phyloP scores from a whole-genome alignment of 2,888 invertebrate species.

The Cabera pusaria region DNA sequence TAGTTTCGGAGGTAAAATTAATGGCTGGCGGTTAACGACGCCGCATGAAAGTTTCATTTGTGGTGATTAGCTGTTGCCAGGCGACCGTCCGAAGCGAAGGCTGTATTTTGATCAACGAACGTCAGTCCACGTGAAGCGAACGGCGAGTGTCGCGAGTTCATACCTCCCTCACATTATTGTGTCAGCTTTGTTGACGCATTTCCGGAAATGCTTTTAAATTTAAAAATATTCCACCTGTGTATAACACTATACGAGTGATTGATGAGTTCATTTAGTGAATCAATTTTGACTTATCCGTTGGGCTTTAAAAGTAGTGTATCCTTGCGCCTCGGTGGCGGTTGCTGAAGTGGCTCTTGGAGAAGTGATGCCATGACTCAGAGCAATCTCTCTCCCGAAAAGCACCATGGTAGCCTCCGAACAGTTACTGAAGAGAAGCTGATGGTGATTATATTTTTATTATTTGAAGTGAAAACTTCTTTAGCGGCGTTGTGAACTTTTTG shows the following conservation, averaged over 20 bases:
- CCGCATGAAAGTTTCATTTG: constrained; percentile 72
- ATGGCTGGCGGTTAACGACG: constrained; percentile 36
- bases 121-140: constrained; percentile 69
- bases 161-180: constrained; percentile 29
- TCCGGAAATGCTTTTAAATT: constrained; percentile 12
- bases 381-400: constrained; percentile 58
- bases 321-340: constrained; percentile 9
- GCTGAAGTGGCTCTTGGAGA: constrained; percentile 5
- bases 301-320: no score
- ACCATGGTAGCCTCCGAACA: constrained; percentile 58
- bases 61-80: constrained; percentile 74
- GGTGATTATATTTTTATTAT: constrained; percentile 55
- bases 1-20: constrained; percentile 29
- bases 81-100: constrained; percentile 63
- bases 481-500: no score
- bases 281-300: no score
- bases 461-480: no score
- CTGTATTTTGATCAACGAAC: constrained; percentile 61
- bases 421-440: constrained; percentile 75
- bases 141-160: constrained; percentile 43
- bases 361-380: constrained; percentile 72
- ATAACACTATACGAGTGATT: constrained; percentile 23
- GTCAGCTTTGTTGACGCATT: constrained; percentile 28
- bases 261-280: constrained; percentile 9
- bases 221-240: constrained; percentile 13